Percentiles rank a stretch among this genome's conserved stretches.
phyloP scores from a whole-genome alignment of 2,888 invertebrate species.

The Plebejus anna region DNA sequence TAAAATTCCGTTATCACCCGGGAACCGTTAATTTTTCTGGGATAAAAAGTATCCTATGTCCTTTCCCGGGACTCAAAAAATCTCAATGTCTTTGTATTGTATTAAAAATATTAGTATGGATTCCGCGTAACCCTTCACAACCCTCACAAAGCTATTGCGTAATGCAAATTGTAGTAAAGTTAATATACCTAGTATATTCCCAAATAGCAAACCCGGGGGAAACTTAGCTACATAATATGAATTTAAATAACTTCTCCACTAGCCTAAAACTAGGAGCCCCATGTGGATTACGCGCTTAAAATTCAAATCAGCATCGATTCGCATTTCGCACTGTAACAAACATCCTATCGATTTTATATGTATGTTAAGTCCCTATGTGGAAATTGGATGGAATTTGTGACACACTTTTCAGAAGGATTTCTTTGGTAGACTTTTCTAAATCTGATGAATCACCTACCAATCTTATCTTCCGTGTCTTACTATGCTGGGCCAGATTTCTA shows the following conservation, averaged over 20 bases:
- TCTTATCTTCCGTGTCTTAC: too few species aligned
- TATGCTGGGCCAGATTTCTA: too few species aligned
- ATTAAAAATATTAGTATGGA: too few species aligned
- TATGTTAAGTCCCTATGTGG: background rate
- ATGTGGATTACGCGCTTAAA: conserved; percentile 17
- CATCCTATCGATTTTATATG: background rate
- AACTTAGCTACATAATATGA: conserved; percentile 18
- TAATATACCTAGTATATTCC: conserved; percentile 4
- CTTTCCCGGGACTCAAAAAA: too few species aligned
- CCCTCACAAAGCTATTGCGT: too few species aligned
- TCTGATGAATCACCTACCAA: too few species aligned
- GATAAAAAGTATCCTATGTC: too few species aligned
- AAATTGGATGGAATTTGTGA: background rate
- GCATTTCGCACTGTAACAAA: background rate
- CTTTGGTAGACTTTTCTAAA: background rate
- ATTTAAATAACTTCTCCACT: conserved; percentile 16
- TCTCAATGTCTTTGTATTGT: too few species aligned
- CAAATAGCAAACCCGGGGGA: background rate
- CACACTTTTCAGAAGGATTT: background rate
- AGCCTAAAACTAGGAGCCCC: conserved; percentile 12
- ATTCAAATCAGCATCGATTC: conserved; percentile 14
- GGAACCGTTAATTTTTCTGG: too few species aligned
- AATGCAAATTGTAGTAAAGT: background rate
- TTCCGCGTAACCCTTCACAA: too few species aligned
- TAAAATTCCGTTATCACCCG: too few species aligned